These are phyloP conservation scores for Indicator indicator DNA, from an alignment of 2,113 vertebrate genomes.

Conservation along the genomic window DNA sequence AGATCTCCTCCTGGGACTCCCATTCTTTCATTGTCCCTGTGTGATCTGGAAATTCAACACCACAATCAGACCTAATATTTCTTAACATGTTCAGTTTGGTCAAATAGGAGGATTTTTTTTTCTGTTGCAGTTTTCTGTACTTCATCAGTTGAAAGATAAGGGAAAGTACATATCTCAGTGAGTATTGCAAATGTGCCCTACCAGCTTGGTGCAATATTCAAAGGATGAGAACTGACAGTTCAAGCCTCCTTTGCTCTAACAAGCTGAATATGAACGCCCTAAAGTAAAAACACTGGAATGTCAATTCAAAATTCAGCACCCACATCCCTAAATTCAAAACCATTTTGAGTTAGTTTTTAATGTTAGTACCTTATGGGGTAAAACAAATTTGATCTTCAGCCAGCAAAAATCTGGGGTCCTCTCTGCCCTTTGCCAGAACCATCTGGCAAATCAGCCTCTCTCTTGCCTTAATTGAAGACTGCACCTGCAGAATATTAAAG, in stretches of 20 bases:
- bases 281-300: slow-evolving; percentile 24
- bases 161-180: neutral
- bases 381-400: neutral
- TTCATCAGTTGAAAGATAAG: neutral
- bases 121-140: neutral
- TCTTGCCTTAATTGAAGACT: slow-evolving; percentile 4
- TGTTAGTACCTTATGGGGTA: neutral
- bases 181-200: neutral
- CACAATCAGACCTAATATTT: neutral
- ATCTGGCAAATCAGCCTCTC: neutral
- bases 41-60: neutral
- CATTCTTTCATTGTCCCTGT: neutral
- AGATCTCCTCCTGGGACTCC: neutral
- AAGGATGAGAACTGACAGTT: slow-evolving; percentile 55
- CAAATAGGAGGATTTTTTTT: neutral
- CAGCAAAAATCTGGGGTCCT: neutral
- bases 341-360: neutral
- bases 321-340: slow-evolving; percentile 18
- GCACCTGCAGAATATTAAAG: neutral
- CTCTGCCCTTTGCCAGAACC: neutral
- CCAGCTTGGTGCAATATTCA: neutral
- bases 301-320: slow-evolving; percentile 38
- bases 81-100: neutral
- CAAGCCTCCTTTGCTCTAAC: slow-evolving; percentile 42
- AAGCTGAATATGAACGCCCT: slow-evolving; percentile 45